A percentile compares a stretch with the other conserved stretches of the same genome.
phyloP scores from a whole-genome alignment of 2,113 vertebrate species.

The Condylura cristata region DNA sequence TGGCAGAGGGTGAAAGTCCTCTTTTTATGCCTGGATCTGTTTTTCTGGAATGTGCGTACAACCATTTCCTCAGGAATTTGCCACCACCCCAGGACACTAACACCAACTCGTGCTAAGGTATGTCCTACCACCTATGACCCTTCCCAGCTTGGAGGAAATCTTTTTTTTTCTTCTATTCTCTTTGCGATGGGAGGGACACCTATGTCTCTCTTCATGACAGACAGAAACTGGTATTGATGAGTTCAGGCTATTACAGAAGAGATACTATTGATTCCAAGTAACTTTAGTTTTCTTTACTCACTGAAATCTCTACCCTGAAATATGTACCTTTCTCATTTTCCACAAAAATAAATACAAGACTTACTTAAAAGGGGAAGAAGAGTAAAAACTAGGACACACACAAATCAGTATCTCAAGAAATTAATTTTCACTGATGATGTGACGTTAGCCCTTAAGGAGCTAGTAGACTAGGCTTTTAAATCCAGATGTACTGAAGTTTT shows the following conservation, averaged over 20 bases:
- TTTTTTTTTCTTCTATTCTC: neutral
- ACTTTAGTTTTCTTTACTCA: neutral
- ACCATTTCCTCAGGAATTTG: neutral
- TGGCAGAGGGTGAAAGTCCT: neutral
- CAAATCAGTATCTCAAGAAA: neutral
- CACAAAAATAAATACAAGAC: neutral
- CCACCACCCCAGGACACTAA: neutral
- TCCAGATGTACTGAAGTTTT: neutral
- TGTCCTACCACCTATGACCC: neutral
- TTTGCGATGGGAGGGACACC: neutral
- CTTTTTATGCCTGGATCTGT: neutral
- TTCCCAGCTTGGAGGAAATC: neutral
- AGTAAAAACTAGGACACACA: neutral
- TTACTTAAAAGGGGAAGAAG: neutral
- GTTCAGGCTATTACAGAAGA: neutral
- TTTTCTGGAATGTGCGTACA: neutral
- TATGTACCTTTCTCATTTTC: neutral
- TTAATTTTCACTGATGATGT: slow-evolving; percentile 7
- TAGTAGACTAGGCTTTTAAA: slow-evolving; percentile 10
- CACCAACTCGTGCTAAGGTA: fast-evolving
- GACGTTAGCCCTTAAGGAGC: neutral
- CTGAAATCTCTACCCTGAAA: neutral
- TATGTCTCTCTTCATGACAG: neutral
- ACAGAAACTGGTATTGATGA: neutral
- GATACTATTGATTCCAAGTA: neutral